Base-by-base conservation (phyloP, 1,140 invertebrate species). In the Marisa cornuarietis region DNA sequence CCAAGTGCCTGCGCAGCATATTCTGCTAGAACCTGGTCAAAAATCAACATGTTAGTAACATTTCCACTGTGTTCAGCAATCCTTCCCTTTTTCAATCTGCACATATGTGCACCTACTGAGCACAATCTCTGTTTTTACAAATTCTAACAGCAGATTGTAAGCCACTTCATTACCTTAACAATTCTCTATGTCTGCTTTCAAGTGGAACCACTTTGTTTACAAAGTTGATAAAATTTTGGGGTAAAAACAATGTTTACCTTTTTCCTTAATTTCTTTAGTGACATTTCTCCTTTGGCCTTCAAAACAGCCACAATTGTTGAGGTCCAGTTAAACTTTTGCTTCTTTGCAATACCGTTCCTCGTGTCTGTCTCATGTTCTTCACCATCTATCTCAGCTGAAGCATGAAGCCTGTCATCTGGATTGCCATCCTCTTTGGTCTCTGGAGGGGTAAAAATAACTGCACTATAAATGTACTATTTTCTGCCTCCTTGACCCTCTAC, bases 231-330 rank as follows among this genome's bases (percentile, higher is more conserved):
- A 20, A 63, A 20, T 20, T 63, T 20, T 20, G n/a, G 7, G 7
- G 18, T n/a, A 42, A 71, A 16, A 42, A 9, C 31, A 52, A 75
- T 14, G 42, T 22, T 66, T 71, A 88, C 85, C 84, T 87, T 88
- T 76, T 87, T 88, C 26, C 83, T 74, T n/a, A 88, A 76, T 75
- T 85, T 88, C 75, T 87, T 88, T 16, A 88, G 16, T 6, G 83
- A 77, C 26, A 87, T 81, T 78, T 87, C 85, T 54, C 83, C 82
- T 76, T 85, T 84, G 13, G 72, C 79, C 31, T 80, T 69, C 52
- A 87, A 80, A 14, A 87, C 83, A 49, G 66, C 66, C n/a, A 79
- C 81, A 42, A 88, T 87, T 5, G 79, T 82, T 18, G 78, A 58
- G 49, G 82, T 82, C 86, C 85, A 87, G 54, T 85, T 83, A 71